These are phyloP conservation scores for Macroramphosus scolopax DNA, from an alignment of 2,797 vertebrate species.

Conservation along the genomic window DNA sequence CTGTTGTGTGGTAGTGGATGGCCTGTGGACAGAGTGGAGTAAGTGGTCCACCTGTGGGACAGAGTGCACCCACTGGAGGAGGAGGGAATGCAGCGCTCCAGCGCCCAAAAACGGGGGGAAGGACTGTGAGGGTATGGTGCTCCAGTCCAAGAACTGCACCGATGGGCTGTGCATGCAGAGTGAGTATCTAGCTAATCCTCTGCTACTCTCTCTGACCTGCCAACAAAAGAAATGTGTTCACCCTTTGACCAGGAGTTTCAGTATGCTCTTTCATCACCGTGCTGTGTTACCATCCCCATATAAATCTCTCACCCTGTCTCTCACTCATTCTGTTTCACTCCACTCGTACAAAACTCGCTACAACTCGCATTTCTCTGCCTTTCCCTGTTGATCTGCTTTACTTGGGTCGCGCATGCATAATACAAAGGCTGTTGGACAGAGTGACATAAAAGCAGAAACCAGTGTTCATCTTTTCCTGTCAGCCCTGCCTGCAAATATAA, in stretches of 20 bases:
- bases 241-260: slow-evolving; percentile 57
- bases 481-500: slow-evolving; percentile 32
- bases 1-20: slow-evolving; percentile 88
- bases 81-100: slow-evolving; percentile 89
- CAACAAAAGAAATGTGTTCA: slow-evolving; percentile 35
- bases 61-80: slow-evolving; percentile 97
- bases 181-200: slow-evolving; percentile 80
- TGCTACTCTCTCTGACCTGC: too few relatives aligned
- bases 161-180: slow-evolving; percentile 99
- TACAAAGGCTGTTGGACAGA: slow-evolving; percentile 18
- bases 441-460: slow-evolving; percentile 32
- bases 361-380: slow-evolving; percentile 18
- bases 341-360: slow-evolving; percentile 46
- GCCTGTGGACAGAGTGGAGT: slow-evolving; percentile 97
- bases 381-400: slow-evolving; percentile 12
- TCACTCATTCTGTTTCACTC: slow-evolving; percentile 49
- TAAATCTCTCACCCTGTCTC: slow-evolving; percentile 38
- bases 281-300: slow-evolving; percentile 54
- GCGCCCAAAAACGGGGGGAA: slow-evolving; percentile 95
- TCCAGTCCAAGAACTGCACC: slow-evolving; percentile 98
- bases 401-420: slow-evolving; percentile 30
- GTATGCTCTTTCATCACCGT: slow-evolving; percentile 53
- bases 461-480: slow-evolving; percentile 23
- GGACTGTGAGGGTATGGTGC: slow-evolving; percentile 92
- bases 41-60: slow-evolving; percentile 99